Conservation (phyloP, 1,140 invertebrate genomes). For the Drosophila serrata region DNA sequence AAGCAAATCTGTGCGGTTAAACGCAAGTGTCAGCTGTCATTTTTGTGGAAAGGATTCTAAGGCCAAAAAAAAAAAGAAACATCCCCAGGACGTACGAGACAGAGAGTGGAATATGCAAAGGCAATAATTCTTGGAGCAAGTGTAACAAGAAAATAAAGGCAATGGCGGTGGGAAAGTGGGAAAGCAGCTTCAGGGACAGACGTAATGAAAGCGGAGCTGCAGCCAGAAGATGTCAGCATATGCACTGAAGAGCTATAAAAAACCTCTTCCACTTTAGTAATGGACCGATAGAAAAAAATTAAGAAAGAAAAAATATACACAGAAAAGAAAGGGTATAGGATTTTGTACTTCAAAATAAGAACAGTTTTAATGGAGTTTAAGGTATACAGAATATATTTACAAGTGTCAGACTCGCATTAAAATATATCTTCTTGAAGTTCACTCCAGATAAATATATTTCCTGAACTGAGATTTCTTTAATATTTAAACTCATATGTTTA, state of each 20-base stretch:
- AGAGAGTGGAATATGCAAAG: slow-evolving; percentile 64
- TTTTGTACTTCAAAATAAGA: not conserved
- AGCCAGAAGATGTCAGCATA: slow-evolving; percentile 55
- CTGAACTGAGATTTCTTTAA: not conserved
- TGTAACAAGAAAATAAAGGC: slow-evolving; percentile 81
- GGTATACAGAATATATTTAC: not conserved
- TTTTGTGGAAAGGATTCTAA: slow-evolving; percentile 55
- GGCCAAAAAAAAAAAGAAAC: slow-evolving; percentile 52
- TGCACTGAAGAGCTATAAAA: slow-evolving; percentile 52
- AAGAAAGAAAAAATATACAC: slow-evolving; percentile 1
- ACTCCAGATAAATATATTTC: not conserved
- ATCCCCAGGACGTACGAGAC: slow-evolving; percentile 5
- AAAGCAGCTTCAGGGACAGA: slow-evolving; percentile 47
- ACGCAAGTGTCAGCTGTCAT: slow-evolving; percentile 83
- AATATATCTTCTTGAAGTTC: not conserved
- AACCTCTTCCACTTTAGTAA: slow-evolving; percentile 33
- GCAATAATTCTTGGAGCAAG: slow-evolving; percentile 80
- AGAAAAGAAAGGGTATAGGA: not conserved
- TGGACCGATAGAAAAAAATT: slow-evolving; percentile 10
- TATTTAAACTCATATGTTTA: no score
- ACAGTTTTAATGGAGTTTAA: no score
- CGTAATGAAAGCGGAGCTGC: slow-evolving; percentile 39
- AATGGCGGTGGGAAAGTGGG: slow-evolving; percentile 49
- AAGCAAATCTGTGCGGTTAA: slow-evolving; percentile 82
- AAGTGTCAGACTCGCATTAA: not conserved